Percentiles rank a stretch among this genome's conserved stretches.
Conservation (phyloP, 1,140 invertebrate genomes). For the Platyscapa corneri region DNA sequence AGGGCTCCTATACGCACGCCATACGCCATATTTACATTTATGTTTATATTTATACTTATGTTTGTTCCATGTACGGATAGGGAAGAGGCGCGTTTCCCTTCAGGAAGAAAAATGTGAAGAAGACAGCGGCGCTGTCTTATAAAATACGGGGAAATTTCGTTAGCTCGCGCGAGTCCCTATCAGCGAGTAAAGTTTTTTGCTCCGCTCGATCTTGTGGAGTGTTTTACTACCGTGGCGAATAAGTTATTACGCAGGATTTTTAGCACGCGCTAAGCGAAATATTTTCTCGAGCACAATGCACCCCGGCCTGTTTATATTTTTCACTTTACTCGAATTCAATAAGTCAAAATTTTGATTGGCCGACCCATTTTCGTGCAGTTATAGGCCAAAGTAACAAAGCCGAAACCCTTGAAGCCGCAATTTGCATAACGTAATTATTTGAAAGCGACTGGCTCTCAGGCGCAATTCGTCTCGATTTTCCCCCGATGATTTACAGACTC, state of each 20-base stretch:
- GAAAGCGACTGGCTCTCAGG: neutral
- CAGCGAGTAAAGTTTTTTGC: no score
- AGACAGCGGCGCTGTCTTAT: no score
- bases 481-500: constrained; percentile 41
- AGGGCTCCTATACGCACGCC: no score
- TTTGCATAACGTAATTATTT: constrained; percentile 49
- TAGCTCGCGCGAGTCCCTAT: no score
- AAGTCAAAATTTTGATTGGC: constrained; percentile 24
- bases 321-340: constrained; percentile 29
- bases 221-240: neutral
- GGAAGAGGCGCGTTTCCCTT: no score
- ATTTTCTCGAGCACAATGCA: neutral
- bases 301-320: neutral
- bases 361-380: constrained; percentile 28
- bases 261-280: neutral
- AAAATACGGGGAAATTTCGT: no score
- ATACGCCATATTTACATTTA: no score
- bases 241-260: neutral
- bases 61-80: no score
- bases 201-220: neutral
- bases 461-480: constrained; percentile 27
- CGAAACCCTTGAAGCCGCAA: neutral
- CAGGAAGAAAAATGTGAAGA: no score
- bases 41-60: neutral
- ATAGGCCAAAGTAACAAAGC: constrained; percentile 41